A percentile compares a stretch with the other conserved stretches of the same genome.
Conservation (phyloP, 2,797 vertebrate genomes). For the Pyrrhura leucotis region DNA sequence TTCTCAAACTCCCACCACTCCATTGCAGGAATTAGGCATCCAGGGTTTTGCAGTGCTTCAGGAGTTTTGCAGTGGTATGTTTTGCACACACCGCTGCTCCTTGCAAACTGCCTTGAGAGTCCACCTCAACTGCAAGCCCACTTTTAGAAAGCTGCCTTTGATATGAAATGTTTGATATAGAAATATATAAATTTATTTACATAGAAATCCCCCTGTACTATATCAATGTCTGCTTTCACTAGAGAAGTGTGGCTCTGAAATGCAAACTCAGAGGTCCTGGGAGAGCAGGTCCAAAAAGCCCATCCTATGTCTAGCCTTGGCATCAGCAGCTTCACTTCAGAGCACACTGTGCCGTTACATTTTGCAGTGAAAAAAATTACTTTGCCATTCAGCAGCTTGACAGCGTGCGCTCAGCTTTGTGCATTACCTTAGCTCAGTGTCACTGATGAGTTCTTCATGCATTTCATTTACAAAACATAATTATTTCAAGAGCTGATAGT, state of each 20-base stretch:
- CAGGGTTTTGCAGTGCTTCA: not conserved
- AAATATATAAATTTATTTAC: not conserved
- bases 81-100: not conserved
- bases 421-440: not conserved
- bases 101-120: too few species aligned
- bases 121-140: accelerated
- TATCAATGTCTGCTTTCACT: not conserved
- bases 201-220: not conserved
- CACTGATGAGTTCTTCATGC: slow-evolving; percentile 12
- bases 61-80: not conserved
- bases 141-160: not conserved
- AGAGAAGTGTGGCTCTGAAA: not conserved
- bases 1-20: not conserved
- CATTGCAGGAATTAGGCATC: not conserved
- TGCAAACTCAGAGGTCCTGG: not conserved
- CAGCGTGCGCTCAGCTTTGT: not conserved
- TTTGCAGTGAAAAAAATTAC: not conserved
- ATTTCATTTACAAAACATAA: slow-evolving; percentile 45
- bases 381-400: not conserved
- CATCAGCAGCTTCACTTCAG: not conserved
- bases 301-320: not conserved
- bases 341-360: not conserved
- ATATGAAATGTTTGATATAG: not conserved
- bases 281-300: not conserved
- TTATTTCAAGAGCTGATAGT: slow-evolving; percentile 57